Conservation (phyloP, 2,888 invertebrate species). For the Acrocera orbiculus region DNA sequence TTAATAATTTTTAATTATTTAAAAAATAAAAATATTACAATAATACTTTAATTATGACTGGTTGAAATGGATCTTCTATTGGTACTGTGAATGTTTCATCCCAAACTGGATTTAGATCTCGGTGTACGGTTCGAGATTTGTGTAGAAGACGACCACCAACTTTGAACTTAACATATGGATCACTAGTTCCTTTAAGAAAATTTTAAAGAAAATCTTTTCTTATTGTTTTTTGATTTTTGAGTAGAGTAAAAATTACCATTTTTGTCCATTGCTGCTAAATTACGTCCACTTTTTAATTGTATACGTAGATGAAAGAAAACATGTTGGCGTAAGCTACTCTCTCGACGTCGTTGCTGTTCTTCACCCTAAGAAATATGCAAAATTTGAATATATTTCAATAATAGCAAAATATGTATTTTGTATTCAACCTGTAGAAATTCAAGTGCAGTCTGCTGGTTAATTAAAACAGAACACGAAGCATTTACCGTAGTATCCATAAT, state of each 20-base stretch:
- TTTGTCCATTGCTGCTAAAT: constrained; percentile 85
- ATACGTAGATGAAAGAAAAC: constrained; percentile 85
- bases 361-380: constrained; percentile 41
- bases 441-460: constrained; percentile 7
- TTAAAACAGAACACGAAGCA: too few species aligned
- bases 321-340: constrained; percentile 61
- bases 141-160: constrained; percentile 68
- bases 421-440: constrained; percentile 11
- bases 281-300: constrained; percentile 72
- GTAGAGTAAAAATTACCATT: too few species aligned
- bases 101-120: constrained; percentile 95
- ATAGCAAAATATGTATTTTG: too few species aligned
- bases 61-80: constrained; percentile 76
- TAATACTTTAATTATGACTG: constrained; percentile 72
- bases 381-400: too few species aligned
- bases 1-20: background rate
- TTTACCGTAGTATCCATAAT: too few species aligned
- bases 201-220: too few species aligned
- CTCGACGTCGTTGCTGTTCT: constrained; percentile 49
- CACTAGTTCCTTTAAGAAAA: constrained; percentile 63
- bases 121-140: constrained; percentile 85
- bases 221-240: too few species aligned
- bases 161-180: constrained; percentile 96
- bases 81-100: constrained; percentile 89
- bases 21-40: background rate